These are phyloP conservation scores for Criorhina ranunculi DNA, from an alignment of 2,888 invertebrate species.

Conservation along the genomic window DNA sequence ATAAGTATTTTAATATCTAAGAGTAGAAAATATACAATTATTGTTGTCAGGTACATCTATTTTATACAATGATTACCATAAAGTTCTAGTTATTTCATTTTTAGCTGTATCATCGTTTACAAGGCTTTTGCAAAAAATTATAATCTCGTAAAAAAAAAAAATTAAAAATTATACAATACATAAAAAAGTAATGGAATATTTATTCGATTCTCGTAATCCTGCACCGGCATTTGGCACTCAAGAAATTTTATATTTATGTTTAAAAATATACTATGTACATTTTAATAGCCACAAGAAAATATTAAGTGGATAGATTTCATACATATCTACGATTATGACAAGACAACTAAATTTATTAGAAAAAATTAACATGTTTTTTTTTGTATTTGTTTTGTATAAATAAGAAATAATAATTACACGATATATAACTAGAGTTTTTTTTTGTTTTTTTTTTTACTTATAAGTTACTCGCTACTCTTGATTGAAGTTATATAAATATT, in stretches of 20 bases:
- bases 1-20: conserved; percentile 36
- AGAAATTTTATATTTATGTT: conserved; percentile 41
- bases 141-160: conserved; percentile 27
- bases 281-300: conserved; percentile 26
- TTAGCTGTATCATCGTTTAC: conserved; percentile 49
- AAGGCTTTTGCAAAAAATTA: conserved; percentile 1
- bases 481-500: conserved; percentile 71
- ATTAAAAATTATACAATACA: background rate
- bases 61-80: conserved; percentile 77
- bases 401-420: conserved; percentile 70
- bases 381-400: conserved; percentile 48
- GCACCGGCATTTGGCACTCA: conserved; percentile 71
- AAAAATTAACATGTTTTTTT: conserved; percentile 19
- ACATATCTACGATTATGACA: conserved; percentile 73
- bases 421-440: conserved; percentile 40
- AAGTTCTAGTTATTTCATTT: conserved; percentile 39
- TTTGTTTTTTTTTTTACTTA: conserved; percentile 28
- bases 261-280: conserved; percentile 70
- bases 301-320: conserved; percentile 13
- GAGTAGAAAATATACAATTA: conserved; percentile 68
- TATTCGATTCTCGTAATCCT: conserved; percentile 40
- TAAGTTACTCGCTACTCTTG: conserved; percentile 53
- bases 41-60: conserved; percentile 78
- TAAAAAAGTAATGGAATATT: conserved; percentile 45
- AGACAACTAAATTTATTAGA: conserved; percentile 55